Evolutionary conservation across 2,113 vertebrate genomes (phyloP), one percentile per base, ranked within the genome.

Genomic region (Oxygymnocypris stewartii): DNA sequence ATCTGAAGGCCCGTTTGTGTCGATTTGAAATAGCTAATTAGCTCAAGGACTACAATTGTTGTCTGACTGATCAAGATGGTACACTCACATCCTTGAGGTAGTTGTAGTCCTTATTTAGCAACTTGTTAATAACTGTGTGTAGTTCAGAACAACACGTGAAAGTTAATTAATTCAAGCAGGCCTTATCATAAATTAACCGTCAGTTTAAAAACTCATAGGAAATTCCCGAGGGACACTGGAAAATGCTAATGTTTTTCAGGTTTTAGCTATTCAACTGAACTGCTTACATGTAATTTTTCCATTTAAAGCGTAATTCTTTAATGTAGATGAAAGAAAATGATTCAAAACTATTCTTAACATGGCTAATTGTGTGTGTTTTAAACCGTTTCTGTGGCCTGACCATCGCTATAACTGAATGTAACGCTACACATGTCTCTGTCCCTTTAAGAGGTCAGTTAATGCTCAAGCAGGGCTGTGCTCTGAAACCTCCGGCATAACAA

Each of bases 361-460:
- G 6, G n/a, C 35, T n/a, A 57, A 37, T 10, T 28, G 8, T 74
- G 28, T 18, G 6, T 84, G n/a, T 73, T 8, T 23, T 2, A 57
- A 37, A 74, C 51, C 10, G 3, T 54, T 51, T 54, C 57, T 35
- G 44, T 44, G 44, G 25, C 0, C 59, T 77, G n/a, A 44, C 23
- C 42, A 71, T 16, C 9, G 12, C 31, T 18, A 23, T 31, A 10
- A 57, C 9, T 25, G n/a, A 31, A 67, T 6, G 31, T 9, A 71
- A 6, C 23, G 4, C 2, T 4, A 1, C 20, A 23, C 37, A 44
- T 44, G 63, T 84, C 87, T 37, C 61, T 59, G 59, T 73, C 89
- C 84, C 90, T 91, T 91, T 91, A 89, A 89, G 90, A 77, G 80
- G 14, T 40, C 86, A 37, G 54, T 75, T 4, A 25, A 20, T 57